Percentiles rank a stretch among this genome's conserved stretches.
Evolutionary conservation across 2,888 invertebrate species (phyloP).

Genomic region (Nephrotoma flavescens): DNA sequence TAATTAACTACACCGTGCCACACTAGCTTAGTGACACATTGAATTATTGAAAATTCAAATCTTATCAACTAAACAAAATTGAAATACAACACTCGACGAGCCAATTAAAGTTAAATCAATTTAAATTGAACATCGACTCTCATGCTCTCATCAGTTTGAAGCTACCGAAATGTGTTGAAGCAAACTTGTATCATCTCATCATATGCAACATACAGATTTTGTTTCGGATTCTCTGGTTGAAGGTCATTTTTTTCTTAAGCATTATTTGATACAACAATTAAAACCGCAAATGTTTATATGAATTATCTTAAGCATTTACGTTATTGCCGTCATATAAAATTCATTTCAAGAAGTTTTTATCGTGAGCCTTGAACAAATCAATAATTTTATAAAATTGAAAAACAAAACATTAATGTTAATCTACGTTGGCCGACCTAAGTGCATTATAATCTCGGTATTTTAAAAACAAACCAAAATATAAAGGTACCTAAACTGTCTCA

Average conservation of each 20-base stretch:
- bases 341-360: background rate
- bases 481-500: background rate
- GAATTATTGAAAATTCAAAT: background rate
- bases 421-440: background rate
- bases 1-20: background rate
- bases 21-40: background rate
- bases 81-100: background rate
- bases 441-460: background rate
- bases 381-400: background rate
- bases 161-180: background rate
- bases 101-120: background rate
- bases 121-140: background rate
- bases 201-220: background rate
- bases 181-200: background rate
- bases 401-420: background rate
- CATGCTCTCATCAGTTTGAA: background rate
- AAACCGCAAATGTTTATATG: background rate
- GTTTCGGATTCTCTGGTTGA: background rate
- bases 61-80: background rate
- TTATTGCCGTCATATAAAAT: background rate
- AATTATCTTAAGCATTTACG: background rate
- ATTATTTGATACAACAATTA: background rate
- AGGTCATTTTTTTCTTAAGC: background rate
- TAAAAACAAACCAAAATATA: background rate
- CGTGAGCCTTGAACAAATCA: background rate